Evolutionary conservation across 2,797 vertebrate genomes (phyloP), one percentile per base, ranked within the genome.

Genomic region (Lophius americanus): DNA sequence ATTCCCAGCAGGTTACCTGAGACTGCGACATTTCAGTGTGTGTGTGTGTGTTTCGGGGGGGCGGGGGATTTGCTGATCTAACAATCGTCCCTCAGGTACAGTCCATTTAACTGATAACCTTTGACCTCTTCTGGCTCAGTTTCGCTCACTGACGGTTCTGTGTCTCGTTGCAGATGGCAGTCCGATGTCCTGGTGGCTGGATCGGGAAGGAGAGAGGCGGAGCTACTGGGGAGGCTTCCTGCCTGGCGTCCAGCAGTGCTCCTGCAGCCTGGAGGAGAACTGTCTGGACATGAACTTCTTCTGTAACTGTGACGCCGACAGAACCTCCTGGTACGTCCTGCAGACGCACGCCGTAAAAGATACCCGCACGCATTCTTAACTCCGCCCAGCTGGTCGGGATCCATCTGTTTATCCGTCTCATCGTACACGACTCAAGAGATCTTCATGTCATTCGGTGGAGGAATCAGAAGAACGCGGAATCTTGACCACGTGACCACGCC

Each of bases 281-380:
- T 99, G 98, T 83, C 80, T 95, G 42, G 96, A 99, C 87, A 93
- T 96, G 91, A 95, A 93, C 85, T 95, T 96, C 89, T 98, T 98
- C 91, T 99, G 98, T 90, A 99, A 98, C 89, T 99, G 98, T 59
- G 98, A 98, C 0, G 96, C 97, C 5, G 96, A 97, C 79, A 91
- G 84, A 81, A 93, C 96, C 53, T 82, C 95, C 76, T 99, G 98
- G 97, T 98, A 95, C 72, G 5, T 12, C 4, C 23, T 8, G 37
- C 53, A 61, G 6, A 68, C 58, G 37, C 37, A 5, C 23, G 23
- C 23, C 23, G 23, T 23, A 23, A 23, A 23, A 23, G 23, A 23
- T 23, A 23, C 23, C 23, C 1, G 23, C 23, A 23, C 23, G 23
- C 23, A 23, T 23, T 23, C 23, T 23, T 23, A 23, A 23, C 23